Percentiles rank a stretch among this genome's conserved stretches.
phyloP scores from a whole-genome alignment of 2,888 invertebrate genomes.

The Taenaris catops region DNA sequence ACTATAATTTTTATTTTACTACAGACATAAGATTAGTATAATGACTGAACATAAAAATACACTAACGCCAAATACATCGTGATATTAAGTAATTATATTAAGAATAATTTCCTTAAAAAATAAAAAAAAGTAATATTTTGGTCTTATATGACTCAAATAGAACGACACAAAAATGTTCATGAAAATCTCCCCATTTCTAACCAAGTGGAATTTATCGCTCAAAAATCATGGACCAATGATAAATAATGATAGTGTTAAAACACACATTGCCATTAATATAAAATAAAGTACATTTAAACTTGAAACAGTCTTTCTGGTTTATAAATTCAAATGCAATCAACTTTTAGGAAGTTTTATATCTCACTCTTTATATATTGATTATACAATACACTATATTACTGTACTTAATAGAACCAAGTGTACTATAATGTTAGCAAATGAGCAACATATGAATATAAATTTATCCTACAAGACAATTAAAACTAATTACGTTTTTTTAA shows the following conservation, averaged over 20 bases:
- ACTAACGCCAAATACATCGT: constrained; percentile 21
- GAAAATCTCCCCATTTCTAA: constrained; percentile 28
- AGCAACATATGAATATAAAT: constrained; percentile 9
- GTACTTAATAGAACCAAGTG: constrained; percentile 9
- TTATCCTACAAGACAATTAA: not conserved
- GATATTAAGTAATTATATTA: constrained; percentile 18
- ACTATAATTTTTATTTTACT: constrained; percentile 29
- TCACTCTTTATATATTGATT: constrained; percentile 4
- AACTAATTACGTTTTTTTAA: no score
- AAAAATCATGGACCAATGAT: constrained; percentile 3
- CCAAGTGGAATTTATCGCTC: constrained; percentile 10
- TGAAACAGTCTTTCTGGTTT: constrained; percentile 5
- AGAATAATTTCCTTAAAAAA: constrained; percentile 20
- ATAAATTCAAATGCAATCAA: constrained; percentile 10
- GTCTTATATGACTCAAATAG: constrained; percentile 32
- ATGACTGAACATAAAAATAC: constrained; percentile 38
- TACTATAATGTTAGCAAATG: constrained; percentile 9
- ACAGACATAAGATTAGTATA: constrained; percentile 33
- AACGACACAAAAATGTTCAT: constrained; percentile 18
- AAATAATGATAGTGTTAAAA: constrained; percentile 16
- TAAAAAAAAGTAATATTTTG: constrained; percentile 28
- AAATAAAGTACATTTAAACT: not conserved
- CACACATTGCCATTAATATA: constrained; percentile 18
- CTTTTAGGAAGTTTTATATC: constrained; percentile 5
- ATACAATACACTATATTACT: not conserved